Evolutionary conservation across 2,113 vertebrate species (phyloP).

Genomic region (Melanostigma gelatinosum): DNA sequence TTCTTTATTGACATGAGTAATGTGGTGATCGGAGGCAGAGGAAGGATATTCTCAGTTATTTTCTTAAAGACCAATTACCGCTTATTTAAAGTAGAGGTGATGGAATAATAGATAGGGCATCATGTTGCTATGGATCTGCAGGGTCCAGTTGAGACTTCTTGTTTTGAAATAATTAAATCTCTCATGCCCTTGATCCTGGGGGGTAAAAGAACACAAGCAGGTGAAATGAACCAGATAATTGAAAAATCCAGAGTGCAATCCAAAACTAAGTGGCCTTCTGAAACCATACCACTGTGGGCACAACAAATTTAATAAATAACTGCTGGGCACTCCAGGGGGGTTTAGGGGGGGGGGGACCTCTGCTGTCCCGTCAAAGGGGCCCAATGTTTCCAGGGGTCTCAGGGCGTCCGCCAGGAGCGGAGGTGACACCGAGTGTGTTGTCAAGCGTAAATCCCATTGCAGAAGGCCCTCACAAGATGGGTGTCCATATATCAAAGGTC

Average conservation of each 20-base stretch:
- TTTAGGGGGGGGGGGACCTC: slow-evolving; percentile 44
- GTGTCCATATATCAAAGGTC: slow-evolving; percentile 88
- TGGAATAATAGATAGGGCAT: slow-evolving; percentile 59
- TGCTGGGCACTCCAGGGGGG: slow-evolving; percentile 77
- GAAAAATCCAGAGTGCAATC: slow-evolving; percentile 86
- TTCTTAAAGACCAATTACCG: slow-evolving; percentile 48
- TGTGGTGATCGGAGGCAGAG: slow-evolving; percentile 52
- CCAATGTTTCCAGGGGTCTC: slow-evolving; percentile 82
- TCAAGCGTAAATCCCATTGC: slow-evolving; percentile 85
- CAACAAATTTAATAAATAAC: slow-evolving; percentile 88
- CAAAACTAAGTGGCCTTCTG: slow-evolving; percentile 85
- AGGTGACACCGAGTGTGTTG: slow-evolving; percentile 87
- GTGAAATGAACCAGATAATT: slow-evolving; percentile 88
- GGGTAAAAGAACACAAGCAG: slow-evolving; percentile 81
- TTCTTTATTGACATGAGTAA: slow-evolving; percentile 79
- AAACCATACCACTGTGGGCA: slow-evolving; percentile 83
- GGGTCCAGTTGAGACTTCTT: slow-evolving; percentile 68
- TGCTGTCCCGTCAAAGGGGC: slow-evolving; percentile 78
- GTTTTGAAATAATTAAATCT: slow-evolving; percentile 86
- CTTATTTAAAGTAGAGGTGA: slow-evolving; percentile 53
- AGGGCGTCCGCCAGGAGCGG: slow-evolving; percentile 75
- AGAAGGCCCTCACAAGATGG: slow-evolving; percentile 82
- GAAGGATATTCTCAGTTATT: slow-evolving; percentile 51
- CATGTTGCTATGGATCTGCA: slow-evolving; percentile 63
- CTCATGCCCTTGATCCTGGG: slow-evolving; percentile 81